phyloP scores from a whole-genome alignment of 2,113 vertebrate species.

The Pyxicephalus adspersus region DNA sequence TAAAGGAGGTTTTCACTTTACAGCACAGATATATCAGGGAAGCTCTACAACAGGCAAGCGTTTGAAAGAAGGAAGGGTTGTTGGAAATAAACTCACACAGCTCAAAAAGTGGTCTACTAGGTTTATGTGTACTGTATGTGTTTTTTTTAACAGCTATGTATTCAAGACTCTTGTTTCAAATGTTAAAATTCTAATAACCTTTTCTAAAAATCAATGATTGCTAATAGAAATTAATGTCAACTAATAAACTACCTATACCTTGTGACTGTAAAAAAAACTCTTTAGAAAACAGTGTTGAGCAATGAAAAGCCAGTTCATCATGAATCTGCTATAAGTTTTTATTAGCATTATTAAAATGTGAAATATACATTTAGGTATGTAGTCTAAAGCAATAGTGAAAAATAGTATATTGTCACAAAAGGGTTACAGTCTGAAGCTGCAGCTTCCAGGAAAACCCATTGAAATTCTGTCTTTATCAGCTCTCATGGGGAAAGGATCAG shows the following conservation, averaged over 20 bases:
- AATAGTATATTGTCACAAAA: neutral
- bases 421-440: neutral
- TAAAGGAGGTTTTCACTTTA: neutral
- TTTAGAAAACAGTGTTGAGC: too few species aligned
- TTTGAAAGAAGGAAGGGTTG: neutral
- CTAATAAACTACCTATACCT: neutral
- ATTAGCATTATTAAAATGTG: too few species aligned
- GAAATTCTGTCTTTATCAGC: slow-evolving; percentile 28
- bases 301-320: too few species aligned
- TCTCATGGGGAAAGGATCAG: slow-evolving; percentile 1
- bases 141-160: slow-evolving; percentile 1
- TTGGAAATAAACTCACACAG: neutral
- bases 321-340: too few species aligned
- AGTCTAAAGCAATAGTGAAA: too few species aligned
- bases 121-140: neutral
- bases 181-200: neutral
- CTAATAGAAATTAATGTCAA: slow-evolving; percentile 11
- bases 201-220: neutral
- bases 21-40: neutral
- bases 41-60: neutral
- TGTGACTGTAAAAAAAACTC: too few species aligned
- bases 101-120: neutral
- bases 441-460: slow-evolving; percentile 32
- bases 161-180: neutral
- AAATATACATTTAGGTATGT: too few species aligned